Evolutionary conservation across 2,888 invertebrate species (phyloP), one percentile per base, ranked within the genome.

Genomic region (Cephalotes varians): DNA sequence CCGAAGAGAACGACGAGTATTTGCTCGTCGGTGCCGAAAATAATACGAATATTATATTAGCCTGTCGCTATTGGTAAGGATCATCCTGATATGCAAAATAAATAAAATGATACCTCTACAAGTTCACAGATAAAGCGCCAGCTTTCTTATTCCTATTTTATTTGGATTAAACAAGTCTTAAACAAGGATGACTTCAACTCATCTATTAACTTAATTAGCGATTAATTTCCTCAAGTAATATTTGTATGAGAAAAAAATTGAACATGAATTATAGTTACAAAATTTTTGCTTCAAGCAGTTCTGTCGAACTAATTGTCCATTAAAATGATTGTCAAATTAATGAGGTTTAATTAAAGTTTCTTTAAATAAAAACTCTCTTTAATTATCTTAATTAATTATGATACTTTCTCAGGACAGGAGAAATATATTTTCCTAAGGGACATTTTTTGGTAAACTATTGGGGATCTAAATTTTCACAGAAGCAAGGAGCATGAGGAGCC

Each of bases 61-160:
- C 95, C 87, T 96, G 96, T 90, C 95, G 95, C 90, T 95, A 95
- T 93, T 96, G 96, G 95, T 95, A 93, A 89, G 71, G 1, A 21
- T 49, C 7, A 4, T 49, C 0, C 37, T 5, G 9, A 51, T 44
- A 77, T 2, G 6, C 65, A 82, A 49, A 69, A 21, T 34, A 28
- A 67, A 67, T 47, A 15, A 49, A 12, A 31, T 15, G 15, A 21
- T 21, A 12, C 6, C 12, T 10, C 2, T 31, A n/a, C 15, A 15
- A 65, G 28, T 65, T 6, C 25, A 37, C 18, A 44, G 1, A 18
- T 5, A 31, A 44, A 25, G n/a, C 10, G 12, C 9, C n/a, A 28
- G 1, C 7, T 60, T 60, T 34, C 2, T 21, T 54, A 1, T 44
- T n/a, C n/a, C n/a, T n/a, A n/a, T n/a, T n/a, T n/a, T n/a, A n/a